Percentiles rank a stretch among this genome's conserved stretches.
phyloP scores from a whole-genome alignment of 2,888 invertebrate genomes.

The Eilema depressum region DNA sequence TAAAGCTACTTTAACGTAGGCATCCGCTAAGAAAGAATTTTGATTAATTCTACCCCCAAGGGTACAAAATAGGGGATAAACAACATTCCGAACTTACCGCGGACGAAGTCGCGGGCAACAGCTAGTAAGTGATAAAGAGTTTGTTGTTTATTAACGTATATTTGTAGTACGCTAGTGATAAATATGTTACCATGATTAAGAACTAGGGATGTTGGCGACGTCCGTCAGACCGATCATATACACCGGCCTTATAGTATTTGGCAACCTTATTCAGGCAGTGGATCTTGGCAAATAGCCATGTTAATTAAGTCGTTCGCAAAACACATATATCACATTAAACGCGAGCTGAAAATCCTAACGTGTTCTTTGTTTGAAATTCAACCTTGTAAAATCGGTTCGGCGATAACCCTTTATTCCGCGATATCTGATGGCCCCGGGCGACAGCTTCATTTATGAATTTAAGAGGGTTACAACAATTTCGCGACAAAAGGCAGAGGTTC shows the following conservation, averaged over 20 bases:
- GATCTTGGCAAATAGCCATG: constrained; percentile 44
- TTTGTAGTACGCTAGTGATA: neutral
- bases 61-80: too few relatives aligned
- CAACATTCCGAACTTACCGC: too few relatives aligned
- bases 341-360: constrained; percentile 37
- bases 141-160: too few relatives aligned
- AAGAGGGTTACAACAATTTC: constrained; percentile 48
- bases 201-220: neutral
- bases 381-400: constrained; percentile 41
- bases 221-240: constrained; percentile 33
- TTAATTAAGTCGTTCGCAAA: constrained; percentile 45
- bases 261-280: constrained; percentile 34
- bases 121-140: too few relatives aligned
- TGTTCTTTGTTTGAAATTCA: constrained; percentile 43
- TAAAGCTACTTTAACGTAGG: too few relatives aligned
- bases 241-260: constrained; percentile 32
- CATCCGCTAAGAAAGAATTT: too few relatives aligned
- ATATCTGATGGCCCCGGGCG: constrained; percentile 46
- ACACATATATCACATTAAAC: constrained; percentile 46
- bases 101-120: too few relatives aligned
- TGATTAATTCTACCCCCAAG: too few relatives aligned
- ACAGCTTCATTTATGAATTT: constrained; percentile 51
- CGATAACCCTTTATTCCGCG: constrained; percentile 45
- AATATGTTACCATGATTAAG: neutral
- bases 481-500: constrained; percentile 39